A percentile compares a stretch with the other conserved stretches of the same genome.
These are phyloP conservation scores for Xerus inauris DNA, from an alignment of 2,113 vertebrate species.

Conservation along the genomic window DNA sequence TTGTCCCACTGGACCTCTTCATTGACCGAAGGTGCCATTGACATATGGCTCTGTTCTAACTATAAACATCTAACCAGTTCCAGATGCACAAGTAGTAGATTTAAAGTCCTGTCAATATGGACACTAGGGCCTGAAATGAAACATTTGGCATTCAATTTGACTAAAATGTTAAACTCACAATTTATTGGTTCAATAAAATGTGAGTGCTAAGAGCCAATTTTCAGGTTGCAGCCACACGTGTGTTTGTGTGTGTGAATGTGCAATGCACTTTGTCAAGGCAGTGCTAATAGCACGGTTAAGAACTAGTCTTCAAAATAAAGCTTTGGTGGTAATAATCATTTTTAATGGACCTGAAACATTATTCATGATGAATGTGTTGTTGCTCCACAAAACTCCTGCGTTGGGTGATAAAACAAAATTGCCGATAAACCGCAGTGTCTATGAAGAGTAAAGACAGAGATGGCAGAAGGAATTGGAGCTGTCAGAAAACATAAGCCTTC, in stretches of 20 bases:
- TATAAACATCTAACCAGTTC: slow-evolving; percentile 71
- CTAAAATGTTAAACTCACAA: slow-evolving; percentile 63
- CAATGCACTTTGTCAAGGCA: slow-evolving; percentile 20
- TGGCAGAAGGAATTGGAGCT: slow-evolving; percentile 76
- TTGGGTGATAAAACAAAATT: slow-evolving; percentile 80
- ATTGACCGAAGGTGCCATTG: slow-evolving; percentile 45
- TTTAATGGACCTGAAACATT: slow-evolving; percentile 33
- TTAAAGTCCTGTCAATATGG: slow-evolving; percentile 68
- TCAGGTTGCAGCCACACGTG: slow-evolving; percentile 24
- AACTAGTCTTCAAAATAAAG: slow-evolving; percentile 5
- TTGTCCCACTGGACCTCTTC: not conserved
- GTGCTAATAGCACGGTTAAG: not conserved
- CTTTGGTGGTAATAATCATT: not conserved
- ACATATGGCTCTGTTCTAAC: slow-evolving; percentile 64
- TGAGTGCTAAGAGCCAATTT: slow-evolving; percentile 65
- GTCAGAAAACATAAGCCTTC: slow-evolving; percentile 76
- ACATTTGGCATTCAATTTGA: slow-evolving; percentile 63
- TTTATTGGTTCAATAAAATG: slow-evolving; percentile 75
- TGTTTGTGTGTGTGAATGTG: not conserved
- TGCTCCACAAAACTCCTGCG: slow-evolving; percentile 75
- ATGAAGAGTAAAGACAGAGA: slow-evolving; percentile 70
- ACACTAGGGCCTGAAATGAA: slow-evolving; percentile 75
- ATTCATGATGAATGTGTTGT: not conserved
- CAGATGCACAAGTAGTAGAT: slow-evolving; percentile 67
- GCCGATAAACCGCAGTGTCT: slow-evolving; percentile 66